Evolutionary conservation across 1,140 invertebrate species (phyloP), one percentile per base, ranked within the genome.

Genomic region (Dufourea novaeangliae): DNA sequence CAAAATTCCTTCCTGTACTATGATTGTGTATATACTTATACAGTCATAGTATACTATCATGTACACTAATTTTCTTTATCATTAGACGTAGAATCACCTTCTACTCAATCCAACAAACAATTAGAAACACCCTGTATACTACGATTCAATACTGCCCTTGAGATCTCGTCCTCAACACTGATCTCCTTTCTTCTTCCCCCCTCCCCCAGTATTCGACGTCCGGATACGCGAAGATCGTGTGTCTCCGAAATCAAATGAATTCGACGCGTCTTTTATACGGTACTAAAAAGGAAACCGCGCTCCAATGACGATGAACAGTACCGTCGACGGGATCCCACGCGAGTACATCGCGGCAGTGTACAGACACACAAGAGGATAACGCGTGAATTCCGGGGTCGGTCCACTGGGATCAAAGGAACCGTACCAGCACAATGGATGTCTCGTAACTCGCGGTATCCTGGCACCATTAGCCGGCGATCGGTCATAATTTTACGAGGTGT

Each of bases 401-500:
- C 66, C 37, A n/a, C 44, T 29, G 32, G 44, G 78, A 73, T 84
- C 69, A 78, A 84, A 78, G 81, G 57, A 27, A n/a, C 64, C 59
- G 69, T 84, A 29, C 62, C 29, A 14, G 12, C 52, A 76, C 67
- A 76, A 84, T 79, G 62, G 59, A 39, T 39, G 69, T 52, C 83
- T 62, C 63, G 63, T 82, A 85, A 81, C 46, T 82, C 67, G 74
- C 71, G 62, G 76, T 73, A 78, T 74, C 50, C 62, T 32, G 64
- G 25, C 64, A 71, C 73, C 69, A 78, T 81, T 87, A 87, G 52
- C 62, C 73, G 64, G 22, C 68, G 78, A 87, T 85, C 63, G 66
- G 72, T 86, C 78, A 82, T 80, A 87, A 87, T 82, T 84, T 86
- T 86, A 87, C 79, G 84, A 86, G 69, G 84, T 86, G 84, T 86